Evolutionary conservation across 2,888 invertebrate species (phyloP).

Genomic region (Phragmatobia fuliginosa): DNA sequence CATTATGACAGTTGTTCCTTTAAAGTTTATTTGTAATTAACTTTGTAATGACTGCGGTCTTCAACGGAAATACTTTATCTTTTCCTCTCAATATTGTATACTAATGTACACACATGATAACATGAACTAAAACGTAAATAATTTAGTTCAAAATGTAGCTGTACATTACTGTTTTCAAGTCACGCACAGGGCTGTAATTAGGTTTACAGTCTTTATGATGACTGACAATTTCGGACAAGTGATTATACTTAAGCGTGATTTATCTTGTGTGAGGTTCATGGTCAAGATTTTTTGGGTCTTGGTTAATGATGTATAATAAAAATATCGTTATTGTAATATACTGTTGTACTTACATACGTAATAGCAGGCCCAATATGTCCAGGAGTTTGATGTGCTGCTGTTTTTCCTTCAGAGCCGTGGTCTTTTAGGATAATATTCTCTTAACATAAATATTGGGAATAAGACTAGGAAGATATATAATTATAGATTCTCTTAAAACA

Average conservation of each 20-base stretch:
- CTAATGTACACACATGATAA: background rate
- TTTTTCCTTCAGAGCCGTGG: background rate
- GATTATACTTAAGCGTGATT: conserved; percentile 25
- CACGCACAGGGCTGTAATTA: conserved; percentile 45
- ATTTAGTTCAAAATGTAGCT: conserved; percentile 9
- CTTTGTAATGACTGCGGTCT: background rate
- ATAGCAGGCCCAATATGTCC: background rate
- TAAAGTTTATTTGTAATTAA: background rate
- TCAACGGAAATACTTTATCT: background rate
- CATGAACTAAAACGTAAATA: background rate
- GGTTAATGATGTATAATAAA: background rate
- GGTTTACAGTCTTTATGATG: conserved; percentile 25
- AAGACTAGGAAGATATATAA: too few species aligned
- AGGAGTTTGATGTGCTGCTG: background rate
- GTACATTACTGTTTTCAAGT: conserved; percentile 24
- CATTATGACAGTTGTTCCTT: background rate
- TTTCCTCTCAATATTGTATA: background rate
- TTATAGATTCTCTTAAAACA: too few species aligned
- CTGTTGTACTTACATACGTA: background rate
- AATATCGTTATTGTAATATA: background rate
- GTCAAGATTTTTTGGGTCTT: conserved; percentile 25
- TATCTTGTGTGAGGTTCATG: conserved; percentile 31
- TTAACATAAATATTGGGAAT: too few species aligned
- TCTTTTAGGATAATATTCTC: background rate
- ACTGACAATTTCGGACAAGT: conserved; percentile 17